These are phyloP conservation scores for Antechinus flavipes DNA, from an alignment of 2,113 vertebrate genomes.

Conservation along the genomic window DNA sequence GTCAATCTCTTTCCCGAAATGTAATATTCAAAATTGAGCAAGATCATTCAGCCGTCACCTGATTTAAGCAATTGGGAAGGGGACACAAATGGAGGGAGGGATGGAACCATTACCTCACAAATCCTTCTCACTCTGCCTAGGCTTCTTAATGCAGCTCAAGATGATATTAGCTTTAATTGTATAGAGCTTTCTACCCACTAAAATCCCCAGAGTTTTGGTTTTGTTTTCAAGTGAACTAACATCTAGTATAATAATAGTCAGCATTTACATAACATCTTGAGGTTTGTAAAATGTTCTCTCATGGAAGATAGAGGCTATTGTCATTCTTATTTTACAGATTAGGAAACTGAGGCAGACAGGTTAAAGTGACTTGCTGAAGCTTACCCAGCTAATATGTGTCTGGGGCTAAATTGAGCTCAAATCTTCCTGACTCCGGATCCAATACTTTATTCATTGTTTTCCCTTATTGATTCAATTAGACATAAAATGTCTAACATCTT, in stretches of 20 bases:
- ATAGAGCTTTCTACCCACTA: too few species aligned
- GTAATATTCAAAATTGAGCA: too few species aligned
- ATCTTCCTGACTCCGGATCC: background rate
- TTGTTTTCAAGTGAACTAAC: background rate
- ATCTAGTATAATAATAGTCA: background rate
- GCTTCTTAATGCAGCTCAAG: too few species aligned
- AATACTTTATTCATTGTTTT: background rate
- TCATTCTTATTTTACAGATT: background rate
- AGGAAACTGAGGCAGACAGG: background rate
- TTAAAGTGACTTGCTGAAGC: background rate
- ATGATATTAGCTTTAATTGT: too few species aligned
- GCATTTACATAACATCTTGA: background rate
- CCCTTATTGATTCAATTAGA: background rate
- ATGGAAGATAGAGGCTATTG: background rate
- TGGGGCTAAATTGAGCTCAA: background rate
- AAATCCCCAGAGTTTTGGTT: too few species aligned
- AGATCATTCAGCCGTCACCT: too few species aligned
- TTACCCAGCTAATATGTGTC: background rate
- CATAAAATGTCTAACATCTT: background rate
- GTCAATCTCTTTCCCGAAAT: too few species aligned
- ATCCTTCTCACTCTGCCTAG: too few species aligned
- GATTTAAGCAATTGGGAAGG: too few species aligned
- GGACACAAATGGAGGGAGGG: too few species aligned
- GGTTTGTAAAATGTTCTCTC: background rate
- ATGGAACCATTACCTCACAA: too few species aligned